phyloP scores from a whole-genome alignment of 2,113 vertebrate species.

The Acanthisitta chloris region DNA sequence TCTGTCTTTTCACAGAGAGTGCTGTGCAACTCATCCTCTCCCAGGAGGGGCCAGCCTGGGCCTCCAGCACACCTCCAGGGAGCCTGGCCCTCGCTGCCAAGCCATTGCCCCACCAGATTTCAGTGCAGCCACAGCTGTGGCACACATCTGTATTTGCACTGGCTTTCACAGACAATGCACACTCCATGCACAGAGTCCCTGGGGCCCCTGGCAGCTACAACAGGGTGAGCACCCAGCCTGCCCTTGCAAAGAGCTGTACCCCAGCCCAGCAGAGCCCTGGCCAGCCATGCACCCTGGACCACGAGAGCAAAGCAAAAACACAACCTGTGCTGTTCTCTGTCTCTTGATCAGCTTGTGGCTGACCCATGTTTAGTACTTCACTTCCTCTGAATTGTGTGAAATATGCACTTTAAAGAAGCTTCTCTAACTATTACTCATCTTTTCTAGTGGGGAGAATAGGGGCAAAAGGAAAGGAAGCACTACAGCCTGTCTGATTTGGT shows the following conservation, averaged over 20 bases:
- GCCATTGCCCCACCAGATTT: neutral
- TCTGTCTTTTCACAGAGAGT: neutral
- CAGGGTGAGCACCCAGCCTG: neutral
- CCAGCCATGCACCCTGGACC: neutral
- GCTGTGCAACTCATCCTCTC: neutral
- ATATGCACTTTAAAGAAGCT: neutral
- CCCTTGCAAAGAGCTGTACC: neutral
- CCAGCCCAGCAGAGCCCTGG: neutral
- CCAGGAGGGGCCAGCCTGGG: neutral
- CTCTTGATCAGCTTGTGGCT: neutral
- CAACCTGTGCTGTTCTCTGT: neutral
- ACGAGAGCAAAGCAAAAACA: fast-evolving
- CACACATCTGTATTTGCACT: fast-evolving
- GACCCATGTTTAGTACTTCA: neutral
- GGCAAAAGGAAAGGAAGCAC: neutral
- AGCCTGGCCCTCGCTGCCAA: neutral
- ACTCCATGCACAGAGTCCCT: neutral
- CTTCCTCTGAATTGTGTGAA: neutral
- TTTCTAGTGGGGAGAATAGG: neutral
- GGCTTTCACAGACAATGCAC: neutral
- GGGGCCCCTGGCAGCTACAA: neutral
- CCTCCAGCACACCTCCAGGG: neutral
- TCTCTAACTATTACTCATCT: neutral
- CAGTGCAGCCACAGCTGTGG: neutral
- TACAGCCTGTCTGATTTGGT: neutral